Percentiles rank a stretch among this genome's conserved stretches.
These are phyloP conservation scores for Sebastes trivittatus DNA, from an alignment of 2,797 vertebrate genomes.

Conservation along the genomic window DNA sequence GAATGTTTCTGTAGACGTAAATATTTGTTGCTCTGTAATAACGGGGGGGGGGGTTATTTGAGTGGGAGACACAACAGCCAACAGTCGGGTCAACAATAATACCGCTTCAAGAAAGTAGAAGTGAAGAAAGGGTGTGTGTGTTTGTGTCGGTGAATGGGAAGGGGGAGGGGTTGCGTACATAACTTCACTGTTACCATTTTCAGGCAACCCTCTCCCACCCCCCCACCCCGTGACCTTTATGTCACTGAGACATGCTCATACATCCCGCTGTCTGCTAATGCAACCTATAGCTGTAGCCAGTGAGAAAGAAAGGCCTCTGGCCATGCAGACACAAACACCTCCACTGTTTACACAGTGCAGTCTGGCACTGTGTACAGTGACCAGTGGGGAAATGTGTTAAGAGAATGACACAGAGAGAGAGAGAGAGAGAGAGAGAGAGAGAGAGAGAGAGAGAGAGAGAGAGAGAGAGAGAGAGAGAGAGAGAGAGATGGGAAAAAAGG, in stretches of 20 bases:
- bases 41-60: constrained; percentile 48
- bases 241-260: constrained; percentile 21
- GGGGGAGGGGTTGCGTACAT: background rate
- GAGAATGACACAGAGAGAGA: background rate
- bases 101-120: background rate
- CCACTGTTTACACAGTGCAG: constrained; percentile 46
- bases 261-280: constrained; percentile 4
- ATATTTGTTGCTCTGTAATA: constrained; percentile 73
- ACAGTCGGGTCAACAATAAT: constrained; percentile 45
- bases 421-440: no score
- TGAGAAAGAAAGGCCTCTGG: constrained; percentile 16
- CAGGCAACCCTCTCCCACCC: background rate
- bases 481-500: background rate
- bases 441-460: background rate
- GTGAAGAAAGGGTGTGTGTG: background rate
- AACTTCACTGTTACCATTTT: constrained; percentile 23
- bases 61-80: constrained; percentile 59
- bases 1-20: constrained; percentile 71
- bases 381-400: background rate
- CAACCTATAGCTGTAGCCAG: background rate
- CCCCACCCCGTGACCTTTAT: background rate
- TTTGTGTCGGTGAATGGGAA: background rate
- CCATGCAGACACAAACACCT: constrained; percentile 47
- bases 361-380: constrained; percentile 28
- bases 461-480: background rate